Evolutionary conservation across 2,888 invertebrate species (phyloP), one percentile per base, ranked within the genome.

Genomic region (Teleiodes luculella): DNA sequence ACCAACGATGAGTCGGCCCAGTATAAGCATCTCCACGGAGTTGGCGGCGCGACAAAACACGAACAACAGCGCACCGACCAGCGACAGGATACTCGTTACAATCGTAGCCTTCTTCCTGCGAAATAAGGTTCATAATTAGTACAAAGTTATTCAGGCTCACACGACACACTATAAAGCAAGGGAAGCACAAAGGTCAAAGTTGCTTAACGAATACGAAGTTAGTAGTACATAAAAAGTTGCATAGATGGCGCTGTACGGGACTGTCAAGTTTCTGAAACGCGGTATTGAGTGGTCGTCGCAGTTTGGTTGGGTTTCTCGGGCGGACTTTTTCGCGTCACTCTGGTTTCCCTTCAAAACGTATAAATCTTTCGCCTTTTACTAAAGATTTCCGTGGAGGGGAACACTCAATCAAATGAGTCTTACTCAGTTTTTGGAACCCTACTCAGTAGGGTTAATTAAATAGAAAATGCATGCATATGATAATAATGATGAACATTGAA

Each of bases 331-430:
- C 46, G 16, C 3, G 14, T 47, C 7, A 86, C 92, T 92, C 91
- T 91, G 91, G 92, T 89, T 90, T 92, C 91, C 90, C 91, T 92
- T 91, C 92, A 92, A 81, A 79, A 90, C 92, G 92, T 77, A 92
- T 90, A 93, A 92, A 93, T 93, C 93, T 93, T 93, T 93, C 93
- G 93, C 93, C 93, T 93, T 93, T 93, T 93, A 93, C 93, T 93
- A 93, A 93, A 93, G 93, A 93, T 93, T 93, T 93, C 93, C 92
- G 93, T 93, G 93, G 92, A 92, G 92, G 91, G 92, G 92, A 87
- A 89, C 92, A 92, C 90, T 90, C 90, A n/a, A n/a, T n/a, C n/a
- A 91, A 92, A 93, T 92, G 93, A 93, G 92, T 92, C 92, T 41
- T 11, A 24, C 24, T 24, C 24, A 24, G 24, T 24, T 24, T 24